Evolutionary conservation across 2,797 vertebrate genomes (phyloP).

Genomic region (Tragelaphus eurycerus): DNA sequence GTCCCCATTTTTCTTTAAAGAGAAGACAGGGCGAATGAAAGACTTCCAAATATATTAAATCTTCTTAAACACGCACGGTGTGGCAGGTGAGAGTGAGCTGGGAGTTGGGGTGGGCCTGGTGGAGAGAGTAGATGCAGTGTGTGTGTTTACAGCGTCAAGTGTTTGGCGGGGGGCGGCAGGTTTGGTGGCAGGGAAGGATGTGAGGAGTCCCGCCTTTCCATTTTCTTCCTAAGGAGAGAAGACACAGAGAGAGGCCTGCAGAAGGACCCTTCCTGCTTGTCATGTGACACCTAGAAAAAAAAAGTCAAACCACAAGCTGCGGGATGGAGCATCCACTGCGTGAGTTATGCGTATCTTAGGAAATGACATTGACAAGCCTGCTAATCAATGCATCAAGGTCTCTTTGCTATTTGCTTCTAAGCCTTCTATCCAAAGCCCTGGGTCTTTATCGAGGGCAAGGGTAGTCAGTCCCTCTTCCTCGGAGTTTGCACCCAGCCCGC

Average conservation of each 20-base stretch:
- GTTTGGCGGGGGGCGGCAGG: accelerated
- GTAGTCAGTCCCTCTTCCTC: neutral
- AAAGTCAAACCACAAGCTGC: neutral
- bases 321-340: accelerated
- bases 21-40: conserved; percentile 40
- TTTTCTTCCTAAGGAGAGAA: conserved; percentile 18
- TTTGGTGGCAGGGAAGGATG: neutral
- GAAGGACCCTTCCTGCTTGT: neutral
- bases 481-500: neutral
- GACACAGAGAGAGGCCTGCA: neutral
- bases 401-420: neutral
- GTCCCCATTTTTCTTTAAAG: conserved; percentile 74
- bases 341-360: neutral
- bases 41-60: conserved; percentile 45
- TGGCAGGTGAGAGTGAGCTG: neutral
- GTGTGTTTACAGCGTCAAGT: neutral
- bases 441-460: neutral
- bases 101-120: no score
- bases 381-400: neutral
- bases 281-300: neutral
- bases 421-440: neutral
- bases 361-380: neutral
- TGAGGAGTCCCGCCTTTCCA: neutral
- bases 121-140: neutral
- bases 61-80: conserved; percentile 47